Conservation (phyloP, 2,888 invertebrate species). For the Tiliacea aurago region DNA sequence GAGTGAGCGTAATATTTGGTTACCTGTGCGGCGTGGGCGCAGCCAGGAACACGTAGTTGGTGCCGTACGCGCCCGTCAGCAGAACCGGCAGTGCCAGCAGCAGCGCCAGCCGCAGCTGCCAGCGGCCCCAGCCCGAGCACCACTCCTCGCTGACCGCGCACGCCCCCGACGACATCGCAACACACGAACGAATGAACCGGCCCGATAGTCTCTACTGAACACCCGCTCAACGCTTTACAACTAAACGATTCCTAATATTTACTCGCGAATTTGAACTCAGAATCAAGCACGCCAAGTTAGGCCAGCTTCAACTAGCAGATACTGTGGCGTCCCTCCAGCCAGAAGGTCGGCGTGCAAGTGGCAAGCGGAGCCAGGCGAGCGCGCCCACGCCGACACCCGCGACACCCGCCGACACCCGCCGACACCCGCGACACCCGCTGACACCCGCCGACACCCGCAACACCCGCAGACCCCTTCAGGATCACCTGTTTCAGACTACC, state of each 20-base stretch:
- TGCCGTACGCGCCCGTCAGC: conserved; percentile 85
- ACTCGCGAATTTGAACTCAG: conserved; percentile 12
- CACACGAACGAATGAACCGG: neutral
- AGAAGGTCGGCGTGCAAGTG: conserved; percentile 64
- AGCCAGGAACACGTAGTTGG: conserved; percentile 88
- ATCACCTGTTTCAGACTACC: conserved; percentile 61
- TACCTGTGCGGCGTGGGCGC: conserved; percentile 84
- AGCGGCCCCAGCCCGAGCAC: conserved; percentile 82
- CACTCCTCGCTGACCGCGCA: conserved; percentile 74
- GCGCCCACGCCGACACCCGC: conserved; percentile 47
- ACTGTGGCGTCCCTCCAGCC: conserved; percentile 62
- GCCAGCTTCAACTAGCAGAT: conserved; percentile 7
- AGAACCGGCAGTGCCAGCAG: conserved; percentile 86
- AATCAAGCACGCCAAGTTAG: conserved; percentile 12
- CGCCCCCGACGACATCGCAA: conserved; percentile 60
- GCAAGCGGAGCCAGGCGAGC: conserved; percentile 26
- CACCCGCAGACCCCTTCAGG: conserved; percentile 64
- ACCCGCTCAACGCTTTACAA: conserved; percentile 1
- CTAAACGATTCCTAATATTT: conserved; percentile 11
- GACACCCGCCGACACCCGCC: conserved; percentile 20
- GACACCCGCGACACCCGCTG: conserved; percentile 44
- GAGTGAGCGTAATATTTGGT: neutral
- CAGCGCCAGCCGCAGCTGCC: conserved; percentile 85
- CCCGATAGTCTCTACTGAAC: neutral
- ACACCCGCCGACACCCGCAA: conserved; percentile 37